Base-by-base conservation (phyloP, 2,888 invertebrate species). In the Leucania comma region DNA sequence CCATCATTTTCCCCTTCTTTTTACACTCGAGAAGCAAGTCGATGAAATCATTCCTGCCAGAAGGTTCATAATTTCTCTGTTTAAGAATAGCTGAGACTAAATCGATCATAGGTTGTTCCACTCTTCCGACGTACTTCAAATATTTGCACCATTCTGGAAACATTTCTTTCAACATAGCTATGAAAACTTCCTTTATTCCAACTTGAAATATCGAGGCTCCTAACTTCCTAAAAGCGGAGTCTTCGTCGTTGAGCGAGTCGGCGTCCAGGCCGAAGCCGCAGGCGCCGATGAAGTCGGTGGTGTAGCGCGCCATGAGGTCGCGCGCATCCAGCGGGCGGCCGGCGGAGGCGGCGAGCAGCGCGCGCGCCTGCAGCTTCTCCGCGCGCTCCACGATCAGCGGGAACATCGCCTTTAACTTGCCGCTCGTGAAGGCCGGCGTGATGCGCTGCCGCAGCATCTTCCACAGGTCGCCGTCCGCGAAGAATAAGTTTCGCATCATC, bases 361-460 rank as follows among this genome's bases (percentile, higher is more conserved):
- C 85, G 8, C 90, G 88, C 20, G 76, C 61, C 72, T 89, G 90
- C 68, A 94, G 83, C 46, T 83, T 80, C 82, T 92, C 91, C 6
- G 92, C 91, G 42, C 92, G 89, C 74, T 91, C 91, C 63, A 89
- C 87, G 26, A 93, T 88, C 68, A 94, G 86, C 20, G 92, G 93
- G 74, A 93, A 93, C 94, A 94, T 94, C 32, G 91, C 92, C 59
- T 88, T 89, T 62, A 93, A 87, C 84, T 93, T 94, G 35, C 93
- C 92, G 61, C 90, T 90, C 10, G 92, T 90, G 81, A 94, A 94
- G 2, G 93, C 91, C 2, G 93, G 91, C 35, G 93, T 93, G 86
- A 94, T 90, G 62, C 93, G 89, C 84, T 93, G 91, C 12, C 94
- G 88, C 70, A 93, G 82, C 78, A 93, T 78, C 58, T 90, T 88